A percentile compares a stretch with the other conserved stretches of the same genome.
Evolutionary conservation across 2,797 vertebrate species (phyloP).

Genomic region (Streptopelia turtur): DNA sequence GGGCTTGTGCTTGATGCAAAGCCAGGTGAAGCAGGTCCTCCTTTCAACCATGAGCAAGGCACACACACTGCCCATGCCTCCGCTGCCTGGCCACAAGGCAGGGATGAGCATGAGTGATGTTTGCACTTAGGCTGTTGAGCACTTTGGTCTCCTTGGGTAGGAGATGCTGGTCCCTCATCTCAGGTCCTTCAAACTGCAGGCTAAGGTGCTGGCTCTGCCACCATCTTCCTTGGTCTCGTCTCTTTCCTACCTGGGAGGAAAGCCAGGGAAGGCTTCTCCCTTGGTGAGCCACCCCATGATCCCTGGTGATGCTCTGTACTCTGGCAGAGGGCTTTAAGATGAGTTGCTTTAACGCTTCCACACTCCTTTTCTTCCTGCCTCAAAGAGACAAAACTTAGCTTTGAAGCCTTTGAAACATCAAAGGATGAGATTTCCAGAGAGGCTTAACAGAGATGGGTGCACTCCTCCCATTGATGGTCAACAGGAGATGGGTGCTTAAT

Average conservation of each 20-base stretch:
- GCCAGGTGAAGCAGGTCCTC: not conserved
- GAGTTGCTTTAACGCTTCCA: not conserved
- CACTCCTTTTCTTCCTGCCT: not conserved
- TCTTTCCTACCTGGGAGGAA: not conserved
- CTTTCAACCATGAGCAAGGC: not conserved
- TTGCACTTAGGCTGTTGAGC: not conserved
- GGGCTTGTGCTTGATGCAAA: not conserved
- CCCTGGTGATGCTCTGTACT: not conserved
- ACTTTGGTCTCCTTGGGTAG: not conserved
- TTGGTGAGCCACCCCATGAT: not conserved
- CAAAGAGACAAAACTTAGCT: conserved; percentile 44
- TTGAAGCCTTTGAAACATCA: conserved; percentile 66
- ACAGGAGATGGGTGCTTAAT: conserved; percentile 13
- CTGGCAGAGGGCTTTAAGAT: not conserved
- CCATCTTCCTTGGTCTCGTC: rapidly evolving
- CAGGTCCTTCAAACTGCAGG: not conserved
- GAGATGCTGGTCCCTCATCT: not conserved
- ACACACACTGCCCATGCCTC: rapidly evolving
- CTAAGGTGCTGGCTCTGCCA: rapidly evolving
- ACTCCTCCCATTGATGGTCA: not conserved
- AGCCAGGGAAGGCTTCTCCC: not conserved
- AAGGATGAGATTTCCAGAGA: conserved; percentile 40
- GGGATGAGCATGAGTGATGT: rapidly evolving
- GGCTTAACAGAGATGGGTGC: conserved; percentile 21
- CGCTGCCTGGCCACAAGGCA: not conserved